A percentile compares a stretch with the other conserved stretches of the same genome.
Evolutionary conservation across 2,113 vertebrate species (phyloP).

Genomic region (Melanerpes aurifrons): DNA sequence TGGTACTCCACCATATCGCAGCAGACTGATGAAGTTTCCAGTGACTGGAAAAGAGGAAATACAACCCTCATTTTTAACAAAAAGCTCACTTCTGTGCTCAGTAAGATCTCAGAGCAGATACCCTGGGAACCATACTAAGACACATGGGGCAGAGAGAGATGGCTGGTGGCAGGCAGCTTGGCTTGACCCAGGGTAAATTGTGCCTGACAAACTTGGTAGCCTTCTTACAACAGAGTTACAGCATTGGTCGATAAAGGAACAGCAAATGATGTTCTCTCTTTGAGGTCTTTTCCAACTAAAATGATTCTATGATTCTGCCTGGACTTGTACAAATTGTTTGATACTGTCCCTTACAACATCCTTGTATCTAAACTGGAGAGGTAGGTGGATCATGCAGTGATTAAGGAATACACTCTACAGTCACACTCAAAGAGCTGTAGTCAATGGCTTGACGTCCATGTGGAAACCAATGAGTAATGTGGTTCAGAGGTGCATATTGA

Average conservation of each 20-base stretch:
- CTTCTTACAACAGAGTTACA: accelerated
- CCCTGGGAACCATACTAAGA: background rate
- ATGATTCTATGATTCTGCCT: background rate
- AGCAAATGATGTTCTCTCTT: background rate
- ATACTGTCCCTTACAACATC: background rate
- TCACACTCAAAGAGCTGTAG: background rate
- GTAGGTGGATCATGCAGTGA: accelerated
- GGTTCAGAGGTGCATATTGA: accelerated
- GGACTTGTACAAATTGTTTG: background rate
- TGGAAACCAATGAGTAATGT: background rate
- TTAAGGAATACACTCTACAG: background rate
- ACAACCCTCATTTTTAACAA: background rate
- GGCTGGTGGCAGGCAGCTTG: accelerated
- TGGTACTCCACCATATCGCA: background rate
- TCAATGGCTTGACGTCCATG: background rate
- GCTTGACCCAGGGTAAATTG: background rate
- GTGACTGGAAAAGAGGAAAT: background rate
- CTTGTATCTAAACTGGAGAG: background rate
- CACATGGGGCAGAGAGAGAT: background rate
- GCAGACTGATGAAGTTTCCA: background rate
- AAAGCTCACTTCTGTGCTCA: background rate
- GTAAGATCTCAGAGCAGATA: background rate
- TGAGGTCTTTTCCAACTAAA: too few relatives aligned
- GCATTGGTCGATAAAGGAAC: background rate
- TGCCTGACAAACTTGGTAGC: background rate